Percentiles rank a stretch among this genome's conserved stretches.
phyloP scores from a whole-genome alignment of 2,113 vertebrate genomes.

The Solea senegalensis region DNA sequence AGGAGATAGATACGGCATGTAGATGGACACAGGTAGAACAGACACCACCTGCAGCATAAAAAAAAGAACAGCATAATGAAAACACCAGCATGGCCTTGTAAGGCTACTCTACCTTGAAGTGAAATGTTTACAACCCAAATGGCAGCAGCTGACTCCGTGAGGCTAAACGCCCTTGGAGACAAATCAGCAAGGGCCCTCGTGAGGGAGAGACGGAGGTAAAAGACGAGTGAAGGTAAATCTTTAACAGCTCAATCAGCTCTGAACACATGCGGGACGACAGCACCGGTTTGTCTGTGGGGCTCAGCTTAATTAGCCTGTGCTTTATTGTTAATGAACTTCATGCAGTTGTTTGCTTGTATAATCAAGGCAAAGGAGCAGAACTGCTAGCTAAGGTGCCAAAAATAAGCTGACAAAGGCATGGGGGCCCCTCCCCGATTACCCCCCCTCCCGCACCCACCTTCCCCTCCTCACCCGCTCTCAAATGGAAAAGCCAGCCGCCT shows the following conservation, averaged over 20 bases:
- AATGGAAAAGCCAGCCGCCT: constrained; percentile 99
- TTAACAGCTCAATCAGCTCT: constrained; percentile 91
- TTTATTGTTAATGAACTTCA: constrained; percentile 99
- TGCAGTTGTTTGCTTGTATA: constrained; percentile 99
- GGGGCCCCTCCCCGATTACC: constrained; percentile 87
- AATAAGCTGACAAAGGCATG: constrained; percentile 99
- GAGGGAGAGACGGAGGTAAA: constrained; percentile 59
- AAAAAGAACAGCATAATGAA: constrained; percentile 18
- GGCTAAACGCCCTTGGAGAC: constrained; percentile 59
- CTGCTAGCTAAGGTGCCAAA: constrained; percentile 99
- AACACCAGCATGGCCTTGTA: constrained; percentile 44
- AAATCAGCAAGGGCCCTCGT: constrained; percentile 62
- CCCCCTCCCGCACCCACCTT: constrained; percentile 67
- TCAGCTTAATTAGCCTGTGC: constrained; percentile 99
- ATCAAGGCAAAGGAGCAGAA: constrained; percentile 99
- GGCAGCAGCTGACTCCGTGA: constrained; percentile 39
- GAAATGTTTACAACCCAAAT: constrained; percentile 47
- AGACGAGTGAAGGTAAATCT: constrained; percentile 81
- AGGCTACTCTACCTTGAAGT: constrained; percentile 49
- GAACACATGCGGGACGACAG: constrained; percentile 94
- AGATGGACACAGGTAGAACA: not conserved
- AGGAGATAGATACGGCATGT: constrained; percentile 5
- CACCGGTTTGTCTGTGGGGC: constrained; percentile 93
- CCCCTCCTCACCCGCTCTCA: constrained; percentile 81
- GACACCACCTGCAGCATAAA: constrained; percentile 13